Evolutionary conservation across 2,113 vertebrate genomes (phyloP), one percentile per base, ranked within the genome.

Genomic region (Patagioenas fasciata): DNA sequence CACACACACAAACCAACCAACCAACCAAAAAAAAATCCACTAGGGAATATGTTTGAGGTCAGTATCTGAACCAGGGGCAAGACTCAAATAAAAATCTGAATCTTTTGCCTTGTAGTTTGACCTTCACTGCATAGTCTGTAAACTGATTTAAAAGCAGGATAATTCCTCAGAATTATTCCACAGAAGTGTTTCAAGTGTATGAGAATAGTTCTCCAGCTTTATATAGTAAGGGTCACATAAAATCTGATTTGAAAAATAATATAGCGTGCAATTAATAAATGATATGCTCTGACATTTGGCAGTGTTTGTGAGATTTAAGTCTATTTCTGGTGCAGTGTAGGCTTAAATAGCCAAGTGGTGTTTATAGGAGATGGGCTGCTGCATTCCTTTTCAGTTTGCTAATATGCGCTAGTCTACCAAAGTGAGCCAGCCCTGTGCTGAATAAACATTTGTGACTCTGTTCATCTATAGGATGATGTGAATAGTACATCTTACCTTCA

Each of bases 341-440:
- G 93, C 73, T 96, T 93, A 95, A 94, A 96, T 94, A 96, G 96
- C 90, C 77, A 31, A 95, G 89, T 93, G 79, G 57, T 90, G 92
- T 94, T 96, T 94, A 92, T 44, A 95, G 85, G 95, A 89, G 93
- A 92, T 84, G 64, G 69, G 80, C 69, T 81, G 93, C 88, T 90
- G 85, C 93, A 95, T 96, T 95, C 95, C 88, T 95, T 88, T 94
- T 86, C 88, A 79, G 65, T 93, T 94, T 79, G 96, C 95, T 96
- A 96, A 93, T 95, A 96, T 64, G 91, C 0, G 1, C 47, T 56
- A 23, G 23, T 89, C 85, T 92, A 31, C 79, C 66, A 87, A 85
- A 91, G 67, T 42, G 73, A 93, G 71, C 58, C 81, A 95, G 67
- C 88, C 64, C 60, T 58, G 42, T 7, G 15, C 57, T 34, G 20